Conservation (phyloP, 2,113 vertebrate genomes). For the Saccopteryx bilineata region DNA sequence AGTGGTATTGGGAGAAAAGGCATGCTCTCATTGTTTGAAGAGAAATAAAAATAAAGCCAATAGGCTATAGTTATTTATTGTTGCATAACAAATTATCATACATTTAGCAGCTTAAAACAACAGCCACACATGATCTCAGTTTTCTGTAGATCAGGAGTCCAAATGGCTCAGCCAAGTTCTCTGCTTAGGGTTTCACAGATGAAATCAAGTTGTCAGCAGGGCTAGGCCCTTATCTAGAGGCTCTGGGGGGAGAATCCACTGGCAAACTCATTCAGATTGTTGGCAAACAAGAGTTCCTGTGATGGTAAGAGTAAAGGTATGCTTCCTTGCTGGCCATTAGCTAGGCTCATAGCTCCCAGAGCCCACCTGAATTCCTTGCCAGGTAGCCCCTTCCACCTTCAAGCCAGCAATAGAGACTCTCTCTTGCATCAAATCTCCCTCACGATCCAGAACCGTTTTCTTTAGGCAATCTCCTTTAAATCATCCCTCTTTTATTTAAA, state of each 20-base stretch:
- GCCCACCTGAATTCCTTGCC: not conserved
- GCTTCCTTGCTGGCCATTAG: slow-evolving; percentile 10
- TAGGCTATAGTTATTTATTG: not conserved
- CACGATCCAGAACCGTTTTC: not conserved
- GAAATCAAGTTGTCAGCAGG: not conserved
- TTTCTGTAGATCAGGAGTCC: slow-evolving; percentile 11
- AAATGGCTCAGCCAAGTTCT: slow-evolving; percentile 18
- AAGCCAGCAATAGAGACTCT: not conserved
- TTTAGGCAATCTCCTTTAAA: not conserved
- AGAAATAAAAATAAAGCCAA: slow-evolving; percentile 16
- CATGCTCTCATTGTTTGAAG: not conserved
- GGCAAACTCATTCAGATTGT: slow-evolving; percentile 1
- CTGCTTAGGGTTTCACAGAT: not conserved
- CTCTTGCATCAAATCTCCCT: not conserved
- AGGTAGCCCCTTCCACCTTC: not conserved
- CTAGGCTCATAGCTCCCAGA: not conserved
- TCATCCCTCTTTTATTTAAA: not conserved
- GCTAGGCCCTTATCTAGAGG: not conserved
- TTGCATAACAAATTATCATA: not conserved
- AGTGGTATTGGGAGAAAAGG: not conserved
- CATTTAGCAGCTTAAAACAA: slow-evolving; percentile 42
- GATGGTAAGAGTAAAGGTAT: not conserved
- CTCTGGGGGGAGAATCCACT: not conserved
- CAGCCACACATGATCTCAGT: not conserved
- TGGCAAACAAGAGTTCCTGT: not conserved